These are phyloP conservation scores for Cotesia glomerata DNA, from an alignment of 1,140 invertebrate genomes.

Conservation along the genomic window DNA sequence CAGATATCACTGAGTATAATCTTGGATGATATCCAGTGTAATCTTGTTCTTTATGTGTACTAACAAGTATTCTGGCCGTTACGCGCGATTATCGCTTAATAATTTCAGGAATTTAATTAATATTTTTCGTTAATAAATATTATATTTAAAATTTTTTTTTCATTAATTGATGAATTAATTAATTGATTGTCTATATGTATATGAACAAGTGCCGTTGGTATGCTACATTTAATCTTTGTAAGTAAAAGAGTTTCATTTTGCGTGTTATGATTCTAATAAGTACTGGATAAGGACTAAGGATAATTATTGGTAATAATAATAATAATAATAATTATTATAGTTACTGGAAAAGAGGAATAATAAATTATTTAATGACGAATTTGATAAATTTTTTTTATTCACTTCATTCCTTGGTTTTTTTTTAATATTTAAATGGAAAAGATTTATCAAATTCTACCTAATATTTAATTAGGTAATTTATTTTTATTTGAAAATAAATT, in stretches of 20 bases:
- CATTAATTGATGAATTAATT: neutral
- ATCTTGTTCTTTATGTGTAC: too few species aligned
- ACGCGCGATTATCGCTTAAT: conserved; percentile 52
- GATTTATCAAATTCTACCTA: too few species aligned
- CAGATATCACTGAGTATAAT: too few species aligned
- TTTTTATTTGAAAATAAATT: too few species aligned
- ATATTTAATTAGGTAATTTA: too few species aligned
- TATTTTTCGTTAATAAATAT: neutral
- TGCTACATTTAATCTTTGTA: neutral
- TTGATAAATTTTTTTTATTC: too few species aligned
- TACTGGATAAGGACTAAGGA: neutral
- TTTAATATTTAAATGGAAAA: too few species aligned
- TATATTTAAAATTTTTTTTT: neutral
- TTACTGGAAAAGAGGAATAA: neutral
- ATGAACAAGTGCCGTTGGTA: conserved; percentile 8
- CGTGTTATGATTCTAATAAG: neutral
- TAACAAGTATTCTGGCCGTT: neutral
- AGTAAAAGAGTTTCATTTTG: neutral
- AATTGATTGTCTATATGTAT: neutral
- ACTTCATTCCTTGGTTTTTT: too few species aligned
- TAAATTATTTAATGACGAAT: neutral
- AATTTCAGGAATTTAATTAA: neutral
- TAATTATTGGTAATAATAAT: neutral
- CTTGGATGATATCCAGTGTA: too few species aligned
- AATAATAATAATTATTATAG: neutral